These are phyloP conservation scores for Loriculus beryllinus DNA, from an alignment of 2,797 vertebrate genomes.

Conservation along the genomic window DNA sequence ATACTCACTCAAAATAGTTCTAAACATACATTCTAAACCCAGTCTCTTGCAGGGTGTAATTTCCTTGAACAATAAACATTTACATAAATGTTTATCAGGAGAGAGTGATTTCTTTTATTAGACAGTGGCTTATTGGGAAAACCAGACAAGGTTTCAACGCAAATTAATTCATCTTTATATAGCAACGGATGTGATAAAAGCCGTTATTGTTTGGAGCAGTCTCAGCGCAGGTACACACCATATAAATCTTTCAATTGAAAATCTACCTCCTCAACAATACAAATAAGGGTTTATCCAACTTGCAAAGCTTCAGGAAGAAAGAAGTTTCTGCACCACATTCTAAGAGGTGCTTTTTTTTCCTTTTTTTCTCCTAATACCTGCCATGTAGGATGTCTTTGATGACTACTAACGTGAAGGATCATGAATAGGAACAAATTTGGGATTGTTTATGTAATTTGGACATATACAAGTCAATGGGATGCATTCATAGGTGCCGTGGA, in stretches of 20 bases:
- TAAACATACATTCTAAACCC: neutral
- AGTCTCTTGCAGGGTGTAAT: neutral
- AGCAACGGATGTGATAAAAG: neutral
- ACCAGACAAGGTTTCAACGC: neutral
- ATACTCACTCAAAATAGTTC: neutral
- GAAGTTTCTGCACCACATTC: neutral
- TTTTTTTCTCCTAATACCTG: neutral
- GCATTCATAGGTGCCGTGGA: neutral
- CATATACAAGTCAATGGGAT: neutral
- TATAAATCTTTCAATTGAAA: neutral
- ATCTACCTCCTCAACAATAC: neutral
- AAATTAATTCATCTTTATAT: neutral
- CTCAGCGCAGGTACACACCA: neutral
- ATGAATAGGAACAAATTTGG: neutral
- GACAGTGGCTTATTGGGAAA: neutral
- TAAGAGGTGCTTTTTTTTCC: neutral
- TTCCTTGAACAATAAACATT: neutral
- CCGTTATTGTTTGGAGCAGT: neutral
- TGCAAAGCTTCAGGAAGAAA: neutral
- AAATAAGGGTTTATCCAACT: neutral
- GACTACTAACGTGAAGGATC: neutral
- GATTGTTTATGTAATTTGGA: neutral
- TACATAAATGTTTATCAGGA: neutral
- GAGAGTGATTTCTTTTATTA: neutral
- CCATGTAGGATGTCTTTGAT: neutral